Percentiles rank a stretch among this genome's conserved stretches.
These are phyloP conservation scores for Macaria liturata DNA, from an alignment of 2,888 invertebrate species.

Conservation along the genomic window DNA sequence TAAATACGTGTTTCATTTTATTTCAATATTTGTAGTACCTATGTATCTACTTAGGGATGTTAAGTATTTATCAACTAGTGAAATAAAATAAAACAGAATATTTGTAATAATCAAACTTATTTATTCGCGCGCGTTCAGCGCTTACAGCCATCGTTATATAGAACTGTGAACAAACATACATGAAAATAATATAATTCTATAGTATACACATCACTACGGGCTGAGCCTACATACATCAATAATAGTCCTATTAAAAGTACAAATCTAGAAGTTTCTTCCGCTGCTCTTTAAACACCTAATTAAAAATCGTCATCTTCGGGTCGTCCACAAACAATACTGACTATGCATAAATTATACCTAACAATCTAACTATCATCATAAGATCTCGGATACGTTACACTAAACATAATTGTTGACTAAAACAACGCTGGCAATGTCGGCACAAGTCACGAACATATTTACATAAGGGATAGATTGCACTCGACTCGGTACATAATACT, in stretches of 20 bases:
- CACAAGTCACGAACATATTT: slow-evolving; percentile 39
- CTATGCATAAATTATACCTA: slow-evolving; percentile 15
- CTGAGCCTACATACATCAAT: background rate
- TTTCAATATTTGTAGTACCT: no score
- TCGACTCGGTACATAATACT: slow-evolving; percentile 8
- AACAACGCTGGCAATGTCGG: slow-evolving; percentile 38
- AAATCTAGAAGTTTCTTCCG: background rate
- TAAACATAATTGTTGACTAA: slow-evolving; percentile 8
- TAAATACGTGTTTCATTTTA: no score
- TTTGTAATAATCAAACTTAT: slow-evolving; percentile 46
- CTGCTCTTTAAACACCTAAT: background rate
- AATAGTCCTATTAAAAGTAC: background rate
- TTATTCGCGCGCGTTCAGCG: slow-evolving; percentile 49
- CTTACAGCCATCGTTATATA: slow-evolving; percentile 47
- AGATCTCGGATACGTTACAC: slow-evolving; percentile 11
- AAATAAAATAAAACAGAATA: background rate
- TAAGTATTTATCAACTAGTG: background rate
- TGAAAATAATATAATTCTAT: slow-evolving; percentile 28
- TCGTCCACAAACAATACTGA: slow-evolving; percentile 24
- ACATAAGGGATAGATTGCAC: slow-evolving; percentile 37
- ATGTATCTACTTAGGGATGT: background rate
- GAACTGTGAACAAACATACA: slow-evolving; percentile 32
- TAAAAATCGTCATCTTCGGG: slow-evolving; percentile 5
- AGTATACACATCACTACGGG: no score
- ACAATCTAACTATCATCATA: slow-evolving; percentile 19